A percentile compares a stretch with the other conserved stretches of the same genome.
Evolutionary conservation across 2,113 vertebrate genomes (phyloP).

Genomic region (Hyaena hyaena): DNA sequence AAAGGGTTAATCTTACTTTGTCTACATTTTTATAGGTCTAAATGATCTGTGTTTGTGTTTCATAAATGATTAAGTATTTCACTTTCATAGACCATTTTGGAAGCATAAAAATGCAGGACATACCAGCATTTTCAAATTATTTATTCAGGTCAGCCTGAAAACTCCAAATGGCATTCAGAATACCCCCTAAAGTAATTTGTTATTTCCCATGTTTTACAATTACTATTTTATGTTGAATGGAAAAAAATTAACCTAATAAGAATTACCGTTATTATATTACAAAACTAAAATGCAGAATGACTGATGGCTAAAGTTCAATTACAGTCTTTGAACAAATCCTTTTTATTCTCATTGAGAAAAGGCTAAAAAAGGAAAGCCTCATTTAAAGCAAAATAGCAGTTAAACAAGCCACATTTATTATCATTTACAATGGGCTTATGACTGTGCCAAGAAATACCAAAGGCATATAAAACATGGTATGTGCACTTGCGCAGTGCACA

Average conservation of each 20-base stretch:
- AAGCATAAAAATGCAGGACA: constrained; percentile 25
- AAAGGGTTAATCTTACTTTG: not conserved
- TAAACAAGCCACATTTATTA: constrained; percentile 10
- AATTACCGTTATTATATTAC: constrained; percentile 21
- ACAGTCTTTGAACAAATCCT: constrained; percentile 31
- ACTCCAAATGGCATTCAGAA: constrained; percentile 19
- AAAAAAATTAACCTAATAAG: constrained; percentile 28
- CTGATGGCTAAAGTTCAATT: constrained; percentile 6
- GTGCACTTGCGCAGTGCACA: not conserved
- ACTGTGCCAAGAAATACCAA: not conserved
- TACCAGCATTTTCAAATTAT: constrained; percentile 23
- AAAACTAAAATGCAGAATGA: constrained; percentile 51
- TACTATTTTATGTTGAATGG: not conserved
- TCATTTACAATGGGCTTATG: not conserved
- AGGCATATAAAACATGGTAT: not conserved
- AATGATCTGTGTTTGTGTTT: not conserved
- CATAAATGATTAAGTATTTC: constrained; percentile 8
- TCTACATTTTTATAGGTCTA: not conserved
- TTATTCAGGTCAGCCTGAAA: not conserved
- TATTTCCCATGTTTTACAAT: constrained; percentile 8
- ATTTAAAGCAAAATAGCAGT: constrained; percentile 36
- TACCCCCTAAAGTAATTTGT: constrained; percentile 8
- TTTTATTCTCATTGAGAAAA: constrained; percentile 35
- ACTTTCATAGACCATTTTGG: not conserved
- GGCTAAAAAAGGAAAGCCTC: not conserved